phyloP scores from a whole-genome alignment of 1,140 invertebrate genomes.

The Camponotus pennsylvanicus region DNA sequence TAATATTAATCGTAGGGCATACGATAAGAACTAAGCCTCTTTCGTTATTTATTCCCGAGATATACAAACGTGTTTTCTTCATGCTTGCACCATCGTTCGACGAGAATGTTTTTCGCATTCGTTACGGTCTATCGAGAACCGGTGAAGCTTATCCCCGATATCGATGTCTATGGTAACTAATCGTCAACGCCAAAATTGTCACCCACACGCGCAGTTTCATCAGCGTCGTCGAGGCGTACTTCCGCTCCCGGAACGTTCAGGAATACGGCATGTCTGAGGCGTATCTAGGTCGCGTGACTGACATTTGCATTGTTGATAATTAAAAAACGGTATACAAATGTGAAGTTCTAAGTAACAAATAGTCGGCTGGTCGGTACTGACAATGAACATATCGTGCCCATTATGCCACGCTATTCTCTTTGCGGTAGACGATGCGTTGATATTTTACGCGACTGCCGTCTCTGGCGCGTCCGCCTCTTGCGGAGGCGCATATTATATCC shows the following conservation, averaged over 20 bases:
- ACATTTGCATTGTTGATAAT: constrained; percentile 25
- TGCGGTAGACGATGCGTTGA: constrained; percentile 8
- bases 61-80: constrained; percentile 4
- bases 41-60: constrained; percentile 20
- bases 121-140: background rate
- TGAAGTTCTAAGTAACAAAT: constrained; percentile 9
- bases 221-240: constrained; percentile 15
- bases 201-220: constrained; percentile 55
- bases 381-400: background rate
- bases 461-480: constrained; percentile 29
- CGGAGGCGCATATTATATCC: constrained; percentile 84
- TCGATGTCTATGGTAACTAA: constrained; percentile 41
- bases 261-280: background rate
- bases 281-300: constrained; percentile 28
- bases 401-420: background rate
- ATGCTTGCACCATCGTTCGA: background rate
- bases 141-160: background rate
- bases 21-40: constrained; percentile 23
- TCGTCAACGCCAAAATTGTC: constrained; percentile 61
- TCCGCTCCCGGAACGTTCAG: constrained; percentile 22
- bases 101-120: background rate
- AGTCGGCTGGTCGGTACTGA: too few species aligned
- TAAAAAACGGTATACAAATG: background rate
- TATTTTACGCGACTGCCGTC: constrained; percentile 38
- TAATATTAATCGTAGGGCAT: background rate